Evolutionary conservation across 2,113 vertebrate genomes (phyloP).

Genomic region (Gadus macrocephalus): DNA sequence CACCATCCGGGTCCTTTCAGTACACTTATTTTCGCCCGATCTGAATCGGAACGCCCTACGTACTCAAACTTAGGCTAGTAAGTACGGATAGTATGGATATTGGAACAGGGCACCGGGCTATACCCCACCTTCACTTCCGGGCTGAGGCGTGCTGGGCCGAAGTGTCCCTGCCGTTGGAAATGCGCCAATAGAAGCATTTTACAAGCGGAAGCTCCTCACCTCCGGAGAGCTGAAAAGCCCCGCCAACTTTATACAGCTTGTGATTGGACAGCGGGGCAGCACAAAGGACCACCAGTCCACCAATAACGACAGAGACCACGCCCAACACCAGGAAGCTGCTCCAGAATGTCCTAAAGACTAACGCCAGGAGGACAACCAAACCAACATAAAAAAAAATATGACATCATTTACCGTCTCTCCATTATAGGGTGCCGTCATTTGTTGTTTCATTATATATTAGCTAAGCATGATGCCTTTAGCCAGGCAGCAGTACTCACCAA

Average conservation of each 20-base stretch:
- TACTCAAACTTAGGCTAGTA: no score
- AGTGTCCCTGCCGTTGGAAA: neutral
- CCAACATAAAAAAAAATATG: neutral
- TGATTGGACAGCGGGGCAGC: conserved; percentile 77
- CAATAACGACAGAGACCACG: conserved; percentile 64
- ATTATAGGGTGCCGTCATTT: no score
- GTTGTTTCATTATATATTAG: no score
- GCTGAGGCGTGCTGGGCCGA: neutral
- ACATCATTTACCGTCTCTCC: neutral
- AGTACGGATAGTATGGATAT: no score
- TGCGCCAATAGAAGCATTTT: neutral
- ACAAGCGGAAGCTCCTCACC: conserved; percentile 62
- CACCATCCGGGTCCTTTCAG: no score
- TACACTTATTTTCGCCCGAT: no score
- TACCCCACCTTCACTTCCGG: neutral
- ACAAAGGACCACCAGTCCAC: conserved; percentile 80
- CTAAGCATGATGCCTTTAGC: no score
- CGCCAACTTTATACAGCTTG: conserved; percentile 78
- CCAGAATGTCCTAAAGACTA: conserved; percentile 85
- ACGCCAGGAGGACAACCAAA: neutral
- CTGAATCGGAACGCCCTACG: no score
- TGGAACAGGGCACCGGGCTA: no score
- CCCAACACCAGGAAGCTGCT: conserved; percentile 77
- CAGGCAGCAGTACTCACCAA: conserved; percentile 69
- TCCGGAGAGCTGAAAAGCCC: conserved; percentile 77